A percentile compares a stretch with the other conserved stretches of the same genome.
These are phyloP conservation scores for Psittacus erithacus DNA, from an alignment of 2,113 vertebrate genomes.

Conservation along the genomic window DNA sequence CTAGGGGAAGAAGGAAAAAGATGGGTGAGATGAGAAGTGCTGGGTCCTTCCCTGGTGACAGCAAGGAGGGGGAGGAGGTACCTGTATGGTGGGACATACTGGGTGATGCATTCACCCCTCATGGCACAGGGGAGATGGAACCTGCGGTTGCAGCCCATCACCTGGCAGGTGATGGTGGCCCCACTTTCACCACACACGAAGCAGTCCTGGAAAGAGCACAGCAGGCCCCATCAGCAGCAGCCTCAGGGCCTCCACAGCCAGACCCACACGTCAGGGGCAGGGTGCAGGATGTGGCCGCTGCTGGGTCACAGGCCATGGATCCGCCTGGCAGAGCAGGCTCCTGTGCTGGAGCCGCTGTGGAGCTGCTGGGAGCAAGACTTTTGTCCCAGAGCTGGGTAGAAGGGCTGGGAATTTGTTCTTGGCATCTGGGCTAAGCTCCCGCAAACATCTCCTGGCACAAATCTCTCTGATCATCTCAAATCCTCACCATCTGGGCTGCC, in stretches of 20 bases:
- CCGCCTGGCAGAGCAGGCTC: neutral
- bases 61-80: neutral
- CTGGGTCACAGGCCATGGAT: neutral
- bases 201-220: neutral
- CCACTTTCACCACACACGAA: neutral
- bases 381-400: neutral
- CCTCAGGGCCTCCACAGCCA: accelerated
- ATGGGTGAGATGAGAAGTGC: no score
- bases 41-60: accelerated
- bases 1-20: no score
- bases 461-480: neutral
- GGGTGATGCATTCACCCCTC: neutral
- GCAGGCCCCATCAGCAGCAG: neutral
- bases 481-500: neutral
- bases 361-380: neutral
- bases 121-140: neutral
- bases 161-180: neutral
- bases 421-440: neutral
- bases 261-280: accelerated
- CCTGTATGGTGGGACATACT: neutral
- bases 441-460: neutral
- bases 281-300: neutral
- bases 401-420: neutral
- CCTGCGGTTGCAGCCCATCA: accelerated
- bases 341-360: neutral